Percentiles rank a stretch among this genome's conserved stretches.
Evolutionary conservation across 2,888 invertebrate genomes (phyloP).

Genomic region (Sthenelais limicola): DNA sequence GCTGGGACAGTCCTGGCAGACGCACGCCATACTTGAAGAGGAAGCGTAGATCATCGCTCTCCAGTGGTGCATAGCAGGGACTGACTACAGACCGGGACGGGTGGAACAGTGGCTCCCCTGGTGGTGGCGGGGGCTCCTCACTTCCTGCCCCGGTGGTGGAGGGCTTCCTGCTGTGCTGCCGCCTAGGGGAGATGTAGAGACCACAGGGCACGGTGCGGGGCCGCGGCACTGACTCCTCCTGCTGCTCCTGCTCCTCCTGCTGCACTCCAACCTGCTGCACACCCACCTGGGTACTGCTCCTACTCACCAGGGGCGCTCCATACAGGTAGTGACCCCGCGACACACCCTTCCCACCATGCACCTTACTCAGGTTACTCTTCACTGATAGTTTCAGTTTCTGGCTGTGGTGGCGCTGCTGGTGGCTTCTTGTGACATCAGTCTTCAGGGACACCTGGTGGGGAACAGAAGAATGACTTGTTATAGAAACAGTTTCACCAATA

Average conservation of each 20-base stretch:
- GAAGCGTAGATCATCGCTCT: conserved; percentile 25
- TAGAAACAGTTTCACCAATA: no score
- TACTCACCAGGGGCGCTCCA: no score
- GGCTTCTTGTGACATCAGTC: neutral
- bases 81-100: conserved; percentile 14
- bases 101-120: conserved; percentile 16
- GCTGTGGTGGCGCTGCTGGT: neutral
- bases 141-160: neutral
- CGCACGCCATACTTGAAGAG: conserved; percentile 14
- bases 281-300: no score
- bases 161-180: neutral
- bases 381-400: neutral
- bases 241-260: no score
- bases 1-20: neutral
- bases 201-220: conserved; percentile 6
- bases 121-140: conserved; percentile 5
- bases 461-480: no score
- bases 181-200: conserved; percentile 2
- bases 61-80: neutral
- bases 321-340: conserved; percentile 16
- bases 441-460: conserved; percentile 18
- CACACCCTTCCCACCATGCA: neutral
- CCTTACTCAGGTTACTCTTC: neutral
- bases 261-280: no score
- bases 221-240: neutral